These are phyloP conservation scores for Dorcus hopei DNA, from an alignment of 2,888 invertebrate genomes.

Conservation along the genomic window DNA sequence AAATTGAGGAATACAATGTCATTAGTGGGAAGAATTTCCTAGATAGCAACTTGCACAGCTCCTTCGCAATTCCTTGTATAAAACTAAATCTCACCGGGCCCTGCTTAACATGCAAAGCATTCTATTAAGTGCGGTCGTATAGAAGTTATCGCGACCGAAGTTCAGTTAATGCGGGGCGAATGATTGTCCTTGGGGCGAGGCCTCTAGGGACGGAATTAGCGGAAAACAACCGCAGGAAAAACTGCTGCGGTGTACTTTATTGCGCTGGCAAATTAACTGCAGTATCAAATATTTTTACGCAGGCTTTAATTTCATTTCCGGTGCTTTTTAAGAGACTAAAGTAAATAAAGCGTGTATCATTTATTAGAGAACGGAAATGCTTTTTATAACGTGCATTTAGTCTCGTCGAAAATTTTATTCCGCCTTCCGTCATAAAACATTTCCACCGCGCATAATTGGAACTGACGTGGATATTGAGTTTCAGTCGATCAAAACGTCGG, in stretches of 20 bases:
- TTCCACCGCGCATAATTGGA: constrained; percentile 28
- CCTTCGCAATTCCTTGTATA: constrained; percentile 21
- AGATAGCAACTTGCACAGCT: constrained; percentile 21
- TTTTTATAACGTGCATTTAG: too few relatives aligned
- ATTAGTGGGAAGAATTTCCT: constrained; percentile 24
- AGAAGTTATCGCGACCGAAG: constrained; percentile 27
- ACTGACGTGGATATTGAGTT: constrained; percentile 37
- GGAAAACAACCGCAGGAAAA: constrained; percentile 13
- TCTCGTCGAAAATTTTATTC: too few relatives aligned
- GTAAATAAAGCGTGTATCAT: too few relatives aligned
- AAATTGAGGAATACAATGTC: constrained; percentile 12
- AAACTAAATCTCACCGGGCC: constrained; percentile 23
- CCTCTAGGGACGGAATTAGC: constrained; percentile 21
- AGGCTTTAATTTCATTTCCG: too few relatives aligned
- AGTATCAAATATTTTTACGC: too few relatives aligned
- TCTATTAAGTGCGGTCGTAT: constrained; percentile 27
- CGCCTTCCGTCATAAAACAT: constrained; percentile 10
- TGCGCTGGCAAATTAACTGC: neutral
- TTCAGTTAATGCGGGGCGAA: constrained; percentile 25
- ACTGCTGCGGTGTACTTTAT: constrained; percentile 1
- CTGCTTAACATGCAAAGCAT: constrained; percentile 27
- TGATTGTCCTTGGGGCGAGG: constrained; percentile 23
- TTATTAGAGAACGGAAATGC: too few relatives aligned
- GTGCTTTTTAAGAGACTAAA: too few relatives aligned
- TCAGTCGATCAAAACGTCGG: constrained; percentile 41